These are phyloP conservation scores for Novumbra hubbsi DNA, from an alignment of 2,797 vertebrate species.

Conservation along the genomic window DNA sequence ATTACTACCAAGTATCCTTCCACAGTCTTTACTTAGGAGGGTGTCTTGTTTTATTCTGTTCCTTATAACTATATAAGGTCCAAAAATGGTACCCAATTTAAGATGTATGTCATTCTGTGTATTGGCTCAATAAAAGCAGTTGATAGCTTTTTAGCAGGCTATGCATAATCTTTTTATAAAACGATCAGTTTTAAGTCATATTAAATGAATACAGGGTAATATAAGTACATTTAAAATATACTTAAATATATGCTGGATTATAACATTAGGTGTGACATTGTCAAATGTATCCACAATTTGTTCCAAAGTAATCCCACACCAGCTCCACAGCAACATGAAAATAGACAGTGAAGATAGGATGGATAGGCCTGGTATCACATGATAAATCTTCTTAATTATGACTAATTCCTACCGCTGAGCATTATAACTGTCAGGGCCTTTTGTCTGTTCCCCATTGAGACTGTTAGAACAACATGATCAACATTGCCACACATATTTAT, in stretches of 20 bases:
- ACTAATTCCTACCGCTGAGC: background rate
- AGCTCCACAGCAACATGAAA: background rate
- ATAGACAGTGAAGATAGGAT: background rate
- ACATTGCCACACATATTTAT: conserved; percentile 20
- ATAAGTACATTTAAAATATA: background rate
- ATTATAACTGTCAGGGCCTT: background rate
- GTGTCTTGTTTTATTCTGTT: too few species aligned
- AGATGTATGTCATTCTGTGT: background rate
- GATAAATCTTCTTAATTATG: background rate
- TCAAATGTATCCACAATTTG: background rate
- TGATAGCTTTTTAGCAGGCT: too few species aligned
- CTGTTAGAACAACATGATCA: conserved; percentile 30
- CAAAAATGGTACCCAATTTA: background rate
- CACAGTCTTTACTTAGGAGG: too few species aligned
- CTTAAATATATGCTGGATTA: background rate
- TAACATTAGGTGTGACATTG: background rate
- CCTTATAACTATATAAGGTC: too few species aligned
- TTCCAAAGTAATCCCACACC: background rate
- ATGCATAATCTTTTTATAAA: too few species aligned
- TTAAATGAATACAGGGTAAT: background rate
- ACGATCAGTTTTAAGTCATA: background rate
- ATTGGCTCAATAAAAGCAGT: background rate
- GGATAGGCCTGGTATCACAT: background rate
- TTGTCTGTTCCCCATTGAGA: conserved; percentile 18
- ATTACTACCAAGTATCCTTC: too few species aligned